These are phyloP conservation scores for Sitodiplosis mosellana DNA, from an alignment of 1,140 invertebrate species.

Conservation along the genomic window DNA sequence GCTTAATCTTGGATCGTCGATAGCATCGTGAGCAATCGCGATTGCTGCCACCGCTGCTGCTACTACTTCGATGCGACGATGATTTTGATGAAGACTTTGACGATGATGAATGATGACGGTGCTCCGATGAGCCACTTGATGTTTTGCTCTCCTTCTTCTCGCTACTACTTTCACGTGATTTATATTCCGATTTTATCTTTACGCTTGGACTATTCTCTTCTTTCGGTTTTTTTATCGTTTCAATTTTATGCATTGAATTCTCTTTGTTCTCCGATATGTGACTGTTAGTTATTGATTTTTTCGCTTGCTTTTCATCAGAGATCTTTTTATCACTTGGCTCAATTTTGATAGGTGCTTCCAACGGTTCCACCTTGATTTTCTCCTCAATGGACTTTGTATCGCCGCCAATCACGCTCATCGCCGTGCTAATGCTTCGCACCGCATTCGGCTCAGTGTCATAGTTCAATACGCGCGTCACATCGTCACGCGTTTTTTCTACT, in stretches of 20 bases:
- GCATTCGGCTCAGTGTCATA: constrained; percentile 8
- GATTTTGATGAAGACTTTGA: constrained; percentile 11
- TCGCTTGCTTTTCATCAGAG: too few relatives aligned
- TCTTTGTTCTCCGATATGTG: constrained; percentile 1
- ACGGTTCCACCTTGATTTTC: neutral
- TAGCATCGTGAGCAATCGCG: constrained; percentile 38
- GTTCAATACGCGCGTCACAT: constrained; percentile 17
- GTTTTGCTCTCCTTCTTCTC: neutral
- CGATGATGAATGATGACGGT: neutral
- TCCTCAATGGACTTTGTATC: neutral
- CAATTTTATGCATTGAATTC: neutral
- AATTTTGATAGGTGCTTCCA: neutral
- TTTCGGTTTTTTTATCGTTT: neutral
- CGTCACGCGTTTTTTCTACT: constrained; percentile 15
- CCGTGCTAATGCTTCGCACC: neutral
- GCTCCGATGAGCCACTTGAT: neutral
- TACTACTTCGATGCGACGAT: constrained; percentile 11
- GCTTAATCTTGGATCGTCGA: constrained; percentile 37
- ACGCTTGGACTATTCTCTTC: neutral
- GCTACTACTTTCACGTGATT: neutral
- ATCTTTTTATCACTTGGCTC: neutral
- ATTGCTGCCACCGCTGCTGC: constrained; percentile 22
- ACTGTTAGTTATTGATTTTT: too few relatives aligned
- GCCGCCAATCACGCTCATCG: too few relatives aligned
- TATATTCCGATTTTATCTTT: neutral